Evolutionary conservation across 1,140 invertebrate species (phyloP).

Genomic region (Venustaconcha ellipsiformis): DNA sequence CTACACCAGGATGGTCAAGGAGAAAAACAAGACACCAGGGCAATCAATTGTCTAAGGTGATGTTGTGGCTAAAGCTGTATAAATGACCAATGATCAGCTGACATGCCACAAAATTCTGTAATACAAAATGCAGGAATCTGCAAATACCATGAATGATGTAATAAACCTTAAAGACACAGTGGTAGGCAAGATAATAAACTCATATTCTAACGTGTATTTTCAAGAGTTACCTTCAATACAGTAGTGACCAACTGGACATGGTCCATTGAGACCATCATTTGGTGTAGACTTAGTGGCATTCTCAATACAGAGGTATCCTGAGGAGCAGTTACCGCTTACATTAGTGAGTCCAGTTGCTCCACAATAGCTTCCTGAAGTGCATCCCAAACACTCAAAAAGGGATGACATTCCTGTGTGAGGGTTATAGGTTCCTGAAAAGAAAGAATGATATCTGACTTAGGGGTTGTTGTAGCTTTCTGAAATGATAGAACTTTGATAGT

Average conservation of each 20-base stretch:
- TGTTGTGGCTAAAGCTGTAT: too few relatives aligned
- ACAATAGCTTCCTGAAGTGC: slow-evolving; percentile 61
- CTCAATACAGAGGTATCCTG: slow-evolving; percentile 59
- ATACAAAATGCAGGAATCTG: too few relatives aligned
- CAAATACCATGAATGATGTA: too few relatives aligned
- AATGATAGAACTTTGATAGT: neutral
- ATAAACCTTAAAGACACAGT: too few relatives aligned
- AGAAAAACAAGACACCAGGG: too few relatives aligned
- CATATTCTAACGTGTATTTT: too few relatives aligned
- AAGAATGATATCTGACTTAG: neutral
- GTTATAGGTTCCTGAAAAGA: slow-evolving; percentile 56
- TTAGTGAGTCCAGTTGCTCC: slow-evolving; percentile 47
- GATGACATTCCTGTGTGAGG: slow-evolving; percentile 34
- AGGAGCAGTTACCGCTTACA: slow-evolving; percentile 51
- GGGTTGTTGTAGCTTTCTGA: neutral
- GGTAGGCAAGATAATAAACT: too few relatives aligned
- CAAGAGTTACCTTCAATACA: slow-evolving; percentile 50
- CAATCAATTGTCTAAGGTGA: too few relatives aligned
- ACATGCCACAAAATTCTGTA: too few relatives aligned
- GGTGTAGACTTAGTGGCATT: slow-evolving; percentile 49
- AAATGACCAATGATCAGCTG: too few relatives aligned
- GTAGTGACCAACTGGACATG: slow-evolving; percentile 62
- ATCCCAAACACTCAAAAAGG: slow-evolving; percentile 44
- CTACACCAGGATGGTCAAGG: too few relatives aligned
- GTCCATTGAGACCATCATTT: slow-evolving; percentile 58